A percentile compares a stretch with the other conserved stretches of the same genome.
Conservation (phyloP, 2,797 vertebrate genomes). For the Pygocentrus nattereri region DNA sequence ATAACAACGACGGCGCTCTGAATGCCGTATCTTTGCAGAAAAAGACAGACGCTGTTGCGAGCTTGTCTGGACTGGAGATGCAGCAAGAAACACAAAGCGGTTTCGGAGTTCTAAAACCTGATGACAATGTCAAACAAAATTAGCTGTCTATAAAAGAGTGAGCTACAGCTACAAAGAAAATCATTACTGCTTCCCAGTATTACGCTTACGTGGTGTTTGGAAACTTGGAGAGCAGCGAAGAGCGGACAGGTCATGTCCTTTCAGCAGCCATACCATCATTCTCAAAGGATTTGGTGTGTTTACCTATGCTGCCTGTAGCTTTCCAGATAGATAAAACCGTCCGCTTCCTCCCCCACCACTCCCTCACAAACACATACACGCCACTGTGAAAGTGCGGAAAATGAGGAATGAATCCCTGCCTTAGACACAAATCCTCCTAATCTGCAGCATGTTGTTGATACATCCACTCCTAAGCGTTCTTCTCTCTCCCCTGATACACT, state of each 20-base stretch:
- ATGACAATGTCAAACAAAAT: not conserved
- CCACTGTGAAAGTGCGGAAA: constrained; percentile 48
- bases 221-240: not conserved
- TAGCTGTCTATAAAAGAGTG: not conserved
- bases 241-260: not conserved
- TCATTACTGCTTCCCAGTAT: not conserved
- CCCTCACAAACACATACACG: constrained; percentile 28
- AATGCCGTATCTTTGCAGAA: too few species aligned
- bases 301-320: constrained; percentile 29
- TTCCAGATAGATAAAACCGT: constrained; percentile 25
- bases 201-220: not conserved
- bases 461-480: constrained; percentile 48
- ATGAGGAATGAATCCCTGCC: constrained; percentile 55
- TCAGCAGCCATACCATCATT: not conserved
- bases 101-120: not conserved
- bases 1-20: too few species aligned
- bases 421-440: constrained; percentile 49
- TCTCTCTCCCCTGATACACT: constrained; percentile 46
- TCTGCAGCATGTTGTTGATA: constrained; percentile 60
- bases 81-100: not conserved
- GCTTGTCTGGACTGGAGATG: not conserved
- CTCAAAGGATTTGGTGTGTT: constrained; percentile 28
- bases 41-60: too few species aligned
- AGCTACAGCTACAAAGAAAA: not conserved
- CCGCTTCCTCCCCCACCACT: not conserved